phyloP scores from a whole-genome alignment of 1,140 invertebrate genomes.

The Gryllus bimaculatus region DNA sequence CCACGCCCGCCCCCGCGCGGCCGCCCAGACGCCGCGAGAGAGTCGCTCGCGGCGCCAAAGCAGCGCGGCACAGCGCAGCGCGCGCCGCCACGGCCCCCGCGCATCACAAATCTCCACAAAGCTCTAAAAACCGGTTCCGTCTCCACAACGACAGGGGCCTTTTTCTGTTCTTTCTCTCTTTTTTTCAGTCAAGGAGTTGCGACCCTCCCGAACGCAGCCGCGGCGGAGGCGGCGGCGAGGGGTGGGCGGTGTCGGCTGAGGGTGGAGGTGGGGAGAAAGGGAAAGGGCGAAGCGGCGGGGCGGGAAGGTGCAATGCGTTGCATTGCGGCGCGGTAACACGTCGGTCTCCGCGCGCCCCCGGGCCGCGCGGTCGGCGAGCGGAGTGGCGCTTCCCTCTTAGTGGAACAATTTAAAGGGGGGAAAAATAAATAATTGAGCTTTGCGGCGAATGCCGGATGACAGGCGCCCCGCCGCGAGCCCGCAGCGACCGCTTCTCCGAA shows the following conservation, averaged over 20 bases:
- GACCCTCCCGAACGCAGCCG: neutral
- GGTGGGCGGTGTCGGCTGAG: no score
- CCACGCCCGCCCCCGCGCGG: no score
- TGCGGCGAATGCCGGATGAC: neutral
- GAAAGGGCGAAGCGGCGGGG: no score
- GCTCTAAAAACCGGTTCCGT: neutral
- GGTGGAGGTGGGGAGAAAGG: no score
- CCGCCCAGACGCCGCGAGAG: neutral
- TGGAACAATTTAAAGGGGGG: neutral
- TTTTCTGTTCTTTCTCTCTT: neutral
- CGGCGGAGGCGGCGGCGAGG: no score
- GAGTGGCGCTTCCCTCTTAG: neutral
- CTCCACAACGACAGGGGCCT: neutral
- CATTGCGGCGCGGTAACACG: no score
- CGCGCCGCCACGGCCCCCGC: no score
- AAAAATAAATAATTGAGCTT: conserved; percentile 6
- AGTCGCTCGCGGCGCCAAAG: neutral
- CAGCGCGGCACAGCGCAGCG: neutral
- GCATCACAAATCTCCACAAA: neutral
- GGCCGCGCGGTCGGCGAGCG: no score
- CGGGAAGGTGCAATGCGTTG: no score
- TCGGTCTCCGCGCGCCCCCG: no score
- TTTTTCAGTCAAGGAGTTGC: neutral
- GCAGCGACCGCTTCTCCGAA: neutral
- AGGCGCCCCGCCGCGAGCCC: neutral